Evolutionary conservation across 2,888 invertebrate species (phyloP), one percentile per base, ranked within the genome.

Genomic region (Dorcus hopei): DNA sequence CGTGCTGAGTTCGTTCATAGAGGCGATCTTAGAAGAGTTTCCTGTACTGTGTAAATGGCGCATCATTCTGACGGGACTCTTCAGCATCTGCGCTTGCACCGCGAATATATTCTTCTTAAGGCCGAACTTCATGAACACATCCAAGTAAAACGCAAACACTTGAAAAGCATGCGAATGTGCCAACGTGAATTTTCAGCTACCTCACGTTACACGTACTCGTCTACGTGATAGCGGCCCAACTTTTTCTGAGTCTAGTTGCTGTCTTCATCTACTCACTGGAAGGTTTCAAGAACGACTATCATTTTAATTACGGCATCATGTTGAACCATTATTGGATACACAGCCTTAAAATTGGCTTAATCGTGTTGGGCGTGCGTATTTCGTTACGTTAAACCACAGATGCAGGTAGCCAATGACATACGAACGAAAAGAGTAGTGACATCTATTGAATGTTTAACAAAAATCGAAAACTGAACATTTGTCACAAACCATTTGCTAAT

Each of bases 291-390:
- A 51, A 52, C 9, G 59, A 59, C 49, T 59, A 52, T 40, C 59
- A 59, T 39, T 59, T 59, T 26, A 55, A 52, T 19, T 54, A 33
- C 9, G 59, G 59, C 8, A 39, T 45, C 9, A 59, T 59, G 14
- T 43, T 59, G 38, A 52, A 49, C 2, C 49, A 16, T 16, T 59
- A 59, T 52, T 59, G 59, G 59, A 39, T 52, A 3, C 19, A 11
- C 14, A 53, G 56, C 5, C 14, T 59, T 16, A 59, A 59, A 26
- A 26, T 53, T 1, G 52, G 51, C 2, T 56, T 52, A 52, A 43
- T 59, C 2, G 3, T 52, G 16, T 52, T 59, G 9, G 40, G 48
- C 41, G 59, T 59, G 52, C 16, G 49, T n/a, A n/a, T 41, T 11
- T 14, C 33, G 26, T 49, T 9, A 5, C 1, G 2, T 14, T 49